These are phyloP conservation scores for Thymallus thymallus DNA, from an alignment of 2,113 vertebrate species.

Conservation along the genomic window DNA sequence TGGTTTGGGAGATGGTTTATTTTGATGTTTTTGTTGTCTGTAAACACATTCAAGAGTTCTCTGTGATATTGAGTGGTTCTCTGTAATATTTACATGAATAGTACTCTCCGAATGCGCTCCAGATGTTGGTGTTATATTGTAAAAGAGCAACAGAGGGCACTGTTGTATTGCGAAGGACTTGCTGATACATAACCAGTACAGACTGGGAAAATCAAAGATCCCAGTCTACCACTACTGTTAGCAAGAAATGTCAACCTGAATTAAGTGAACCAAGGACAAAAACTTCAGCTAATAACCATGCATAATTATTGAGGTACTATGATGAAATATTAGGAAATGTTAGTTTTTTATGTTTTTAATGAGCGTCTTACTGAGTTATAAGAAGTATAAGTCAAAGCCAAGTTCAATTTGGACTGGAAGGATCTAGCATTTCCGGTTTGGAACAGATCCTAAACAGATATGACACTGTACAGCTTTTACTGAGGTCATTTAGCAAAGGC, in stretches of 20 bases:
- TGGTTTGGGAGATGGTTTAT: too few species aligned
- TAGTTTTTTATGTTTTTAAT: conserved; percentile 42
- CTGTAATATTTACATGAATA: not conserved
- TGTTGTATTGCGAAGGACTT: conserved; percentile 62
- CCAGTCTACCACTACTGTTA: conserved; percentile 57
- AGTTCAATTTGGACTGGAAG: conserved; percentile 32
- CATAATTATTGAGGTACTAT: conserved; percentile 67
- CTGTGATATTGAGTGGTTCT: too few species aligned
- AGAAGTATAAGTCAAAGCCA: conserved; percentile 21
- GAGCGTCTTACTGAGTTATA: conserved; percentile 49
- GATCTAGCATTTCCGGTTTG: not conserved
- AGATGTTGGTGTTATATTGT: conserved; percentile 41
- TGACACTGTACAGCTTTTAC: too few species aligned
- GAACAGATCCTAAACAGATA: too few species aligned
- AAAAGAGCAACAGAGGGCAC: conserved; percentile 65
- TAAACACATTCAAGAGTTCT: too few species aligned
- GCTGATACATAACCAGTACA: not conserved
- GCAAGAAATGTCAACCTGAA: conserved; percentile 69
- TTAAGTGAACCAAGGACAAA: conserved; percentile 74
- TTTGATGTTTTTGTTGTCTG: too few species aligned
- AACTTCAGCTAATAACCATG: conserved; percentile 71
- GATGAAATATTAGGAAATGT: conserved; percentile 71
- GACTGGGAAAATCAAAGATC: conserved; percentile 52
- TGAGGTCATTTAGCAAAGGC: not conserved
- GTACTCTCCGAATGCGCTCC: not conserved